Evolutionary conservation across 1,140 invertebrate genomes (phyloP), one percentile per base, ranked within the genome.

Genomic region (Luehdorfia chinensis): DNA sequence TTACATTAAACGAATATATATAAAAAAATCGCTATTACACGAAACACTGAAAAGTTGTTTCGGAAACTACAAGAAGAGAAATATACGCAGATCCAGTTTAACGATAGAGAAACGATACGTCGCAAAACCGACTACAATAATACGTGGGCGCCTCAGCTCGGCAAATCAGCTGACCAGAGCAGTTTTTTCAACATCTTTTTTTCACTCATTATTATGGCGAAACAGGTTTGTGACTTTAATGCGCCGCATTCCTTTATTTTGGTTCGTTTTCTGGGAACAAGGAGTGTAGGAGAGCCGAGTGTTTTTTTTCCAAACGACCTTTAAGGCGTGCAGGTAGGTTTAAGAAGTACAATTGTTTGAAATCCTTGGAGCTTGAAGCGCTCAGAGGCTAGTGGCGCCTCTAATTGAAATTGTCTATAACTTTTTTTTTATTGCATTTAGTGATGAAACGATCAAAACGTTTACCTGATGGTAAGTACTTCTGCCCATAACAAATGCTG

Each of bases 131-230:
- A 11, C 9, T 59, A 21, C 13, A 60, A 30, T 69, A 50, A 62
- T 76, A 75, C 55, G 52, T 43, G 66, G 75, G 72, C 63, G 70
- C 70, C 67, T 75, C 69, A 74, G 58, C 48, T 45, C 55, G 52
- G 48, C 49, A 55, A 64, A 79, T 76, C 75, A 79, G 73, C 73
- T 79, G 73, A 76, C 55, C 46, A 45, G 49, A 53, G 50, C 47
- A 32, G 44, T 61, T 68, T 74, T 70, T 66, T 68, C 64, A 51
- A 31, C n/a, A 21, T 16, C 19, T 46, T 64, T 62, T 66, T 77
- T 77, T 72, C 64, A 65, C 46, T 49, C 52, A 50, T 55, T 53
- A 61, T 59, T 59, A 74, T 65, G 28, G 50, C 46, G 48, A 39
- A 75, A 75, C 72, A 71, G 72, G 72, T 75, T 66, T 36, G 44